Evolutionary conservation across 2,113 vertebrate genomes (phyloP), one percentile per base, ranked within the genome.

Genomic region (Candoia aspera): DNA sequence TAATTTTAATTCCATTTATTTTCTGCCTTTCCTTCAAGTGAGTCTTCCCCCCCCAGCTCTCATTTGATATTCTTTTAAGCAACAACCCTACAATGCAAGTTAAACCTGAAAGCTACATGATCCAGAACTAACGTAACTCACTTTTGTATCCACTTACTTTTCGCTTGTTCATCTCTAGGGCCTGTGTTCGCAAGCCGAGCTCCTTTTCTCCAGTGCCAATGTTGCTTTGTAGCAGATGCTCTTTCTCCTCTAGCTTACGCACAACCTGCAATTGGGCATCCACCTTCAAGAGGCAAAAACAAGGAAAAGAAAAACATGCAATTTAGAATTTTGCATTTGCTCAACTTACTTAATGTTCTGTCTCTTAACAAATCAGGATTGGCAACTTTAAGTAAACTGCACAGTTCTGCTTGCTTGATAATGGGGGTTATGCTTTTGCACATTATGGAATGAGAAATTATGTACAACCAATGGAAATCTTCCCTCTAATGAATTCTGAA

Each of bases 191-290:
- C 8, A 99, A 98, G 0, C 98, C 96, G 89, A 99, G 92, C 94
- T 99, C 99, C 91, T 99, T 98, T 96, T 99, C 99, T 0, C 99
- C 99, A 11, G 99, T 99, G 92, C 98, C 98, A 89, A 99, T 99
- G 90, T 98, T 99, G 96, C 98, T 99, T 97, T 99, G 99, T 57
- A 99, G 96, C n/a, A 99, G 97, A 96, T 99, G 99, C 49, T 99
- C 99, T 94, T 99, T 99, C 95, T 99, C 99, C 91, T 99, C 99
- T 12, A 99, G 97, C 94, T 99, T 99, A 92, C 98, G 98, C 54
- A 99, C 98, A 73, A 99, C 99, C 94, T 99, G 99, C 84, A 99
- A 96, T 96, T 99, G 99, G 29, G 99, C 99, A 94, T 99, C 99
- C 42, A 99, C 99, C 99, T 99, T 95, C 21, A 64, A 84, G 90